phyloP scores from a whole-genome alignment of 2,797 vertebrate species.

The Neoniphon sammara region DNA sequence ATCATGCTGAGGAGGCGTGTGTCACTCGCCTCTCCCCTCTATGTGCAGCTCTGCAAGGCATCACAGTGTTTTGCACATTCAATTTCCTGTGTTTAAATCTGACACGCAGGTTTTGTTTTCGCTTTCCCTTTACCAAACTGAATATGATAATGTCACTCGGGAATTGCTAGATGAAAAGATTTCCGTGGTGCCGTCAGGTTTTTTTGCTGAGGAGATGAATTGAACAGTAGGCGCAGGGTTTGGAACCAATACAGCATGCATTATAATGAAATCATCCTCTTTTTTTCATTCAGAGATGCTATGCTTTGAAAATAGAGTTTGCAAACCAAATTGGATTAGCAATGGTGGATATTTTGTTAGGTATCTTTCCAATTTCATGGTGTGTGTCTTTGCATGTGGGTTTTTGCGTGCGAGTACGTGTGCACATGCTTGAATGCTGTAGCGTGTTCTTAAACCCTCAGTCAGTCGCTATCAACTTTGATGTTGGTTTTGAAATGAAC shows the following conservation, averaged over 20 bases:
- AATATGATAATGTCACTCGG: slow-evolving; percentile 77
- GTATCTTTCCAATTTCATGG: slow-evolving; percentile 63
- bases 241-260: slow-evolving; percentile 70
- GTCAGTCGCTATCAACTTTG: slow-evolving; percentile 41
- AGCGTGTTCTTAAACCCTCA: slow-evolving; percentile 18
- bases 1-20: slow-evolving; percentile 63
- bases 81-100: slow-evolving; percentile 81
- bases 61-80: slow-evolving; percentile 73
- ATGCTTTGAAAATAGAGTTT: slow-evolving; percentile 72
- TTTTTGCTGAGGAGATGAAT: slow-evolving; percentile 66
- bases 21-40: slow-evolving; percentile 57
- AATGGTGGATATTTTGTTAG: slow-evolving; percentile 72
- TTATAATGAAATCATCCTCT: slow-evolving; percentile 75
- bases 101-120: slow-evolving; percentile 80
- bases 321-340: slow-evolving; percentile 75
- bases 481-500: slow-evolving; percentile 46
- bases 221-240: slow-evolving; percentile 63
- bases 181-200: slow-evolving; percentile 69
- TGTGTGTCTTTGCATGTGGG: slow-evolving; percentile 20
- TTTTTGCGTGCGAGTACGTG: slow-evolving; percentile 15
- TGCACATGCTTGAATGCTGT: slow-evolving; percentile 12
- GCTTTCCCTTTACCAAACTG: slow-evolving; percentile 71
- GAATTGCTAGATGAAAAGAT: slow-evolving; percentile 79
- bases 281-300: slow-evolving; percentile 56
- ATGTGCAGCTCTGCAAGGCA: slow-evolving; percentile 50